Evolutionary conservation across 2,113 vertebrate species (phyloP).

Genomic region (Eulemur rufifrons): DNA sequence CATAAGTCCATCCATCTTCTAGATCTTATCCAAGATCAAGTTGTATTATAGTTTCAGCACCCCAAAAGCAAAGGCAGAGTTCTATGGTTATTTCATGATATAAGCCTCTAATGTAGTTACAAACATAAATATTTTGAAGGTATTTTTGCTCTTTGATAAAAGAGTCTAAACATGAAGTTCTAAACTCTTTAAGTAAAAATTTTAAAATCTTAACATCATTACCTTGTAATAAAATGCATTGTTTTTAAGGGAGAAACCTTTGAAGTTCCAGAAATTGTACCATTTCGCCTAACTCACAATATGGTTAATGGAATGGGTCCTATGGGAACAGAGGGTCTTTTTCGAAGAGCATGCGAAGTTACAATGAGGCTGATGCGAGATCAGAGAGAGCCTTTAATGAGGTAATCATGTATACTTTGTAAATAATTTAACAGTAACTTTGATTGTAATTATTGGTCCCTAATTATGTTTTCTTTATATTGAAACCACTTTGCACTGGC

Average conservation of each 20-base stretch:
- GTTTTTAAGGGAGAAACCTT: conserved; percentile 95
- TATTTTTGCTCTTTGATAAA: conserved; percentile 17
- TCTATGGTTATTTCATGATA: background rate
- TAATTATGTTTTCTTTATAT: conserved; percentile 19
- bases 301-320: conserved; percentile 99
- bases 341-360: conserved; percentile 98
- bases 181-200: conserved; percentile 40
- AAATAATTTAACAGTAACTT: conserved; percentile 40
- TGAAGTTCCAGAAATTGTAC: conserved; percentile 97
- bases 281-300: conserved; percentile 98
- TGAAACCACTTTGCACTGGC: conserved; percentile 12
- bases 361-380: conserved; percentile 96
- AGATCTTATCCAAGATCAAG: background rate
- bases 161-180: background rate
- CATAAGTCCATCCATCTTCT: background rate
- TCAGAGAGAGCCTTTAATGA: conserved; percentile 97
- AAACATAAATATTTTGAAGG: conserved; percentile 21
- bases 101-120: background rate
- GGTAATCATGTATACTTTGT: conserved; percentile 81
- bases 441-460: background rate
- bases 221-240: conserved; percentile 49
- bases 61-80: conserved; percentile 11
- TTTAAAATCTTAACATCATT: conserved; percentile 27
- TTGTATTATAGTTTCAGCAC: background rate
- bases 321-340: conserved; percentile 98